Conservation (phyloP, 2,797 vertebrate genomes). For the Ctenopoma multispine region DNA sequence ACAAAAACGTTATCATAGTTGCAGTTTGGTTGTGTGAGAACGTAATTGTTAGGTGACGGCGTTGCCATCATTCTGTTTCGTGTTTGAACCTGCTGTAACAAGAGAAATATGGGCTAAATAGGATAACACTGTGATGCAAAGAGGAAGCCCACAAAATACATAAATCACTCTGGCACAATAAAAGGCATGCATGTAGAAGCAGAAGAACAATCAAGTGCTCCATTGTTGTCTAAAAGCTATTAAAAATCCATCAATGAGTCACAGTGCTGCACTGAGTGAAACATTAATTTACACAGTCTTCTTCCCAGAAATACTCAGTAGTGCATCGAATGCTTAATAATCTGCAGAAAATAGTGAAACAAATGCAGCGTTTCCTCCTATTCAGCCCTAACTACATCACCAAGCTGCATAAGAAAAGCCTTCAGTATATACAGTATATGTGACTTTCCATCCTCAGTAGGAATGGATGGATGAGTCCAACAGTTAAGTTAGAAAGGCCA, state of each 20-base stretch:
- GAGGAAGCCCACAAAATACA: conserved; percentile 1
- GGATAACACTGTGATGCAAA: no score
- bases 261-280: neutral
- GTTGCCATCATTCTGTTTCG: no score
- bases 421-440: no score
- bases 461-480: no score
- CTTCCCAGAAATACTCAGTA: neutral
- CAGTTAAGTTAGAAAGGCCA: no score
- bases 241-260: neutral
- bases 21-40: no score
- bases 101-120: no score
- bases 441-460: neutral
- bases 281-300: neutral
- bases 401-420: neutral
- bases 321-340: neutral
- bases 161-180: conserved; percentile 13
- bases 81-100: no score
- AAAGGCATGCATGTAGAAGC: neutral
- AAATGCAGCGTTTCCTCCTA: neutral
- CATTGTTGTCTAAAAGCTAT: neutral
- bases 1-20: no score
- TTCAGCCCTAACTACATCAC: neutral
- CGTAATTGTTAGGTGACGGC: no score
- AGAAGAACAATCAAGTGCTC: neutral
- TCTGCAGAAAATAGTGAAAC: neutral